Percentiles rank a stretch among this genome's conserved stretches.
Evolutionary conservation across 1,140 invertebrate species (phyloP).

Genomic region (Sarcophaga bullata): DNA sequence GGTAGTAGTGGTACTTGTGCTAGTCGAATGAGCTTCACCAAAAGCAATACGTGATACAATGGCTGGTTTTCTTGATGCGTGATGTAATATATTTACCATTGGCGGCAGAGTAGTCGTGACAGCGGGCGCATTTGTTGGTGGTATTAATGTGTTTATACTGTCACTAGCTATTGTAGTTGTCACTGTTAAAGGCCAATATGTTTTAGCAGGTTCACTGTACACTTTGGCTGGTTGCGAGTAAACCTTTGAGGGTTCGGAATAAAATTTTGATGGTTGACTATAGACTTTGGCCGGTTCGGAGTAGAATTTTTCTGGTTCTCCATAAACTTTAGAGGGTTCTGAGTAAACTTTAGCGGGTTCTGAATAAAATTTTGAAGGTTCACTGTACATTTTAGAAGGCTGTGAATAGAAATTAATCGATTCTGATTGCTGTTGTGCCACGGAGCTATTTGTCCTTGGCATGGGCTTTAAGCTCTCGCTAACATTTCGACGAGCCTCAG

Average conservation of each 20-base stretch:
- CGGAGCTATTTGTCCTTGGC: conserved; percentile 23
- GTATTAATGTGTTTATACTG: conserved; percentile 36
- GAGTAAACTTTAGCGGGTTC: conserved; percentile 73
- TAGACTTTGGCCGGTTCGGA: conserved; percentile 74
- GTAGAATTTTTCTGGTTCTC: conserved; percentile 74
- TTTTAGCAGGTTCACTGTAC: conserved; percentile 68
- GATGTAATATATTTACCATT: conserved; percentile 7
- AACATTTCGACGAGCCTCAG: conserved; percentile 62
- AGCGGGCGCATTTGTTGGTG: conserved; percentile 28
- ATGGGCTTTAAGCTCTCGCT: conserved; percentile 59
- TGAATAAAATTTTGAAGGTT: conserved; percentile 72
- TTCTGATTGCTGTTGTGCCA: conserved; percentile 56
- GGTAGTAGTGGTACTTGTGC: conserved; percentile 46
- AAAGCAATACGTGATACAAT: conserved; percentile 65
- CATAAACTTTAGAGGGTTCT: conserved; percentile 74
- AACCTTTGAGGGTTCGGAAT: conserved; percentile 69
- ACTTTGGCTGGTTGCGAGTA: conserved; percentile 68
- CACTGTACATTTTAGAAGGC: conserved; percentile 68
- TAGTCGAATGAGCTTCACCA: conserved; percentile 61
- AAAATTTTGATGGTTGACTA: conserved; percentile 68
- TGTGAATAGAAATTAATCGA: conserved; percentile 67
- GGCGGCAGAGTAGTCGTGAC: conserved; percentile 16
- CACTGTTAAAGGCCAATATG: conserved; percentile 63
- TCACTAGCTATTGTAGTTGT: conserved; percentile 30
- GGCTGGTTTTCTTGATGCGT: conserved; percentile 60